Percentiles rank a stretch among this genome's conserved stretches.
phyloP scores from a whole-genome alignment of 2,113 vertebrate genomes.

The Cheirogaleus medius region DNA sequence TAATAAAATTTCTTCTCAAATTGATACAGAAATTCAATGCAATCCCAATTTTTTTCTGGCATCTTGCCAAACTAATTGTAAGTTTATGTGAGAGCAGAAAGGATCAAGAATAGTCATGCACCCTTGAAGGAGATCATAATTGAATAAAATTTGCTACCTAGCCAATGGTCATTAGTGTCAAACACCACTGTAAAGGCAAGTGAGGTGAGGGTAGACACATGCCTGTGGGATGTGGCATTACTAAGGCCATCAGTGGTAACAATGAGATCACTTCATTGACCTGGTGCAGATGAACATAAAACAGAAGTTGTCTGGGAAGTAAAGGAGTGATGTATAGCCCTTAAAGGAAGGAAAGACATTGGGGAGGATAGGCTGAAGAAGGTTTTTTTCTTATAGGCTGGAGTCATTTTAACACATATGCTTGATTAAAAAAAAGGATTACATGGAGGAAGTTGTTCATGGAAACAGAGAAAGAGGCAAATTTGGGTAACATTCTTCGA shows the following conservation, averaged over 20 bases:
- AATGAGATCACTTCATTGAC: not conserved
- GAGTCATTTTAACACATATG: not conserved
- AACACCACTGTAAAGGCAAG: not conserved
- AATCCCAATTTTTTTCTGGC: not conserved
- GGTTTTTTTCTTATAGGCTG: not conserved
- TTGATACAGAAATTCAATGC: not conserved
- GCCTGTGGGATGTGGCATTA: not conserved
- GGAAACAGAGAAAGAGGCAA: not conserved
- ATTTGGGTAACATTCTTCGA: not conserved
- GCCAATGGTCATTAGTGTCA: not conserved
- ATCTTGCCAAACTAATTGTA: not conserved
- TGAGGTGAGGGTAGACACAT: not conserved
- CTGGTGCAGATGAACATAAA: not conserved
- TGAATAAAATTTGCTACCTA: not conserved
- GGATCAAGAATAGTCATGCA: not conserved
- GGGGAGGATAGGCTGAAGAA: not conserved
- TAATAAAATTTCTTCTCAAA: not conserved
- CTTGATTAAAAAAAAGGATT: not conserved
- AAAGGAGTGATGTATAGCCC: not conserved
- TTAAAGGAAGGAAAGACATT: not conserved
- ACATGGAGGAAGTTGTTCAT: not conserved
- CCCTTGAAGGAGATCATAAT: not conserved
- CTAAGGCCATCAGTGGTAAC: not conserved
- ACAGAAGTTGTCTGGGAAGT: not conserved
- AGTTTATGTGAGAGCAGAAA: not conserved